phyloP scores from a whole-genome alignment of 2,888 invertebrate genomes.

The Icerya purchasi region DNA sequence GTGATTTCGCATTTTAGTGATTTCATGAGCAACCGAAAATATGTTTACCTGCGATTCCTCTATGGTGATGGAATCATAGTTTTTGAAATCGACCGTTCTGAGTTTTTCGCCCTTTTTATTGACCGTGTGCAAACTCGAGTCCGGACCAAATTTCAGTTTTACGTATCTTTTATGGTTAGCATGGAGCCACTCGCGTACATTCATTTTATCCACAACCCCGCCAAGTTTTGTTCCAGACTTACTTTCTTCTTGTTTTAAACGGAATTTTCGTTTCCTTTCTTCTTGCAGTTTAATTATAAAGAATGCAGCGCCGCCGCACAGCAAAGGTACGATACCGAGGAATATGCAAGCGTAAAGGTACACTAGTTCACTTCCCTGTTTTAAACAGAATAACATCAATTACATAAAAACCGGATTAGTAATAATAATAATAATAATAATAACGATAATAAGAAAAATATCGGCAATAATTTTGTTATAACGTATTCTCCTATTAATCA shows the following conservation, averaged over 20 bases:
- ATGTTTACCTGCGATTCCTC: constrained; percentile 66
- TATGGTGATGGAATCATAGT: constrained; percentile 55
- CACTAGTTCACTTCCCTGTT: constrained; percentile 80
- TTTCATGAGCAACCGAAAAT: too few species aligned
- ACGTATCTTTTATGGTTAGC: constrained; percentile 75
- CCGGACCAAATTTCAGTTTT: constrained; percentile 74
- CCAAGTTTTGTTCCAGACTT: constrained; percentile 22
- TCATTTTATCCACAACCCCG: constrained; percentile 64
- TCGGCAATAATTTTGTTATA: too few species aligned
- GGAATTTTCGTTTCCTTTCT: constrained; percentile 51
- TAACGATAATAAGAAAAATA: not conserved
- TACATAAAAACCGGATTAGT: not conserved
- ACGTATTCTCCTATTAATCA: too few species aligned
- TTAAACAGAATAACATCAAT: too few species aligned
- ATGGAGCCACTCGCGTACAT: constrained; percentile 83
- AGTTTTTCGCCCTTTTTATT: constrained; percentile 81
- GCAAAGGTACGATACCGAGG: constrained; percentile 74
- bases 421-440: too few species aligned
- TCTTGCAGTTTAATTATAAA: constrained; percentile 82
- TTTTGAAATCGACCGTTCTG: constrained; percentile 54
- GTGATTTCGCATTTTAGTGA: too few species aligned
- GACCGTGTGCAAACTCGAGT: constrained; percentile 62
- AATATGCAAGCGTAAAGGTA: constrained; percentile 89
- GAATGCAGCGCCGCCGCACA: constrained; percentile 78
- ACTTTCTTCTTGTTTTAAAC: constrained; percentile 56